These are phyloP conservation scores for Abramis brama DNA, from an alignment of 2,113 vertebrate species.

Conservation along the genomic window DNA sequence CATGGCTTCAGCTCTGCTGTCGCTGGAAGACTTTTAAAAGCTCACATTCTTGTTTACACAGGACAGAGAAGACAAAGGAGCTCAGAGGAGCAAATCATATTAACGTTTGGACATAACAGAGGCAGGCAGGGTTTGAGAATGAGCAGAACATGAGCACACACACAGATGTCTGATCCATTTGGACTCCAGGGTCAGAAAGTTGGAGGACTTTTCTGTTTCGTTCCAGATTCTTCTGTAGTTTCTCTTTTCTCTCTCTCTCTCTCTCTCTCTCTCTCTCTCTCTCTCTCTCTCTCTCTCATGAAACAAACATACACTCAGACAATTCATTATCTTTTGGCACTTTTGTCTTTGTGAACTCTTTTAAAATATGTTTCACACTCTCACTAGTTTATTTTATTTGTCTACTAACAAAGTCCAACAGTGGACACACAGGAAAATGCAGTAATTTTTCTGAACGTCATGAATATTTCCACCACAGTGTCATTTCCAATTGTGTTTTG, in stretches of 20 bases:
- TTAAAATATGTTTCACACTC: background rate
- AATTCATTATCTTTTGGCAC: background rate
- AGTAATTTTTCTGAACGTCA: background rate
- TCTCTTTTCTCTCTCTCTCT: background rate
- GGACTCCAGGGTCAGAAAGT: conserved; percentile 46
- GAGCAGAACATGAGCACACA: conserved; percentile 36
- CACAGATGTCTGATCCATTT: conserved; percentile 52
- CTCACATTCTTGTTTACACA: conserved; percentile 24
- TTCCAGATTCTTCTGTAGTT: conserved; percentile 33
- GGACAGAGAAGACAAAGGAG: conserved; percentile 15
- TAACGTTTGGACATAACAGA: conserved; percentile 41
- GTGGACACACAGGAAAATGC: background rate
- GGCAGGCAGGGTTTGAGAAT: conserved; percentile 40
- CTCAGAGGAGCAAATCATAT: conserved; percentile 32
- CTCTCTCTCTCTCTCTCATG: background rate
- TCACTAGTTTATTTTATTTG: background rate
- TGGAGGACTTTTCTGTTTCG: conserved; percentile 3
- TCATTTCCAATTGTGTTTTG: background rate
- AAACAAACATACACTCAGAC: background rate
- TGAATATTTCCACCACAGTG: background rate
- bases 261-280: too few relatives aligned
- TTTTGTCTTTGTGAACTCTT: background rate
- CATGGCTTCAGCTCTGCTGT: background rate
- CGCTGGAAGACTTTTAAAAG: conserved; percentile 5
- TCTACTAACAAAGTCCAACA: background rate